phyloP scores from a whole-genome alignment of 2,888 invertebrate genomes.

The Microplitis deprimator region DNA sequence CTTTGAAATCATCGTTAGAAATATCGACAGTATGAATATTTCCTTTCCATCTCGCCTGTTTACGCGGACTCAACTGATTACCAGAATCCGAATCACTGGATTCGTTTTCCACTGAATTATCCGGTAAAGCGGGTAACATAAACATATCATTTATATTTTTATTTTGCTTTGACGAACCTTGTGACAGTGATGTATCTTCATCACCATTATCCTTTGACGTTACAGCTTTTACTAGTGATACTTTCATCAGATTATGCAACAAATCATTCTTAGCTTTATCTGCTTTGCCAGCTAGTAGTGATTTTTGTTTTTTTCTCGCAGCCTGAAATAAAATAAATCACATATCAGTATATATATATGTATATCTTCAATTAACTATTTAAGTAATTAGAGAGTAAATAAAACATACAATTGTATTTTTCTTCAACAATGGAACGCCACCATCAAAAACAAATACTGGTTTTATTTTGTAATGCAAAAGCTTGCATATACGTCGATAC shows the following conservation, averaged over 20 bases:
- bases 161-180: slow-evolving; percentile 34
- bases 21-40: slow-evolving; percentile 87
- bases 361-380: neutral
- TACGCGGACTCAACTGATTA: slow-evolving; percentile 69
- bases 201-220: slow-evolving; percentile 73
- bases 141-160: slow-evolving; percentile 73
- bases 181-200: slow-evolving; percentile 55
- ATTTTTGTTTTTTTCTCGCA: slow-evolving; percentile 82
- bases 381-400: neutral
- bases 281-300: slow-evolving; percentile 72
- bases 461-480: slow-evolving; percentile 94
- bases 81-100: slow-evolving; percentile 73
- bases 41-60: slow-evolving; percentile 70
- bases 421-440: slow-evolving; percentile 91
- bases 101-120: slow-evolving; percentile 67
- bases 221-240: slow-evolving; percentile 82
- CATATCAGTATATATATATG: neutral
- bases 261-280: slow-evolving; percentile 80
- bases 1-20: slow-evolving; percentile 84
- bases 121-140: slow-evolving; percentile 75
- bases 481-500: slow-evolving; percentile 94
- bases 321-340: slow-evolving; percentile 74
- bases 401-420: slow-evolving; percentile 88
- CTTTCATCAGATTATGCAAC: slow-evolving; percentile 86
- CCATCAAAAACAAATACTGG: slow-evolving; percentile 99